Evolutionary conservation across 2,113 vertebrate genomes (phyloP), one percentile per base, ranked within the genome.

Genomic region (Formicarius rufipectus): DNA sequence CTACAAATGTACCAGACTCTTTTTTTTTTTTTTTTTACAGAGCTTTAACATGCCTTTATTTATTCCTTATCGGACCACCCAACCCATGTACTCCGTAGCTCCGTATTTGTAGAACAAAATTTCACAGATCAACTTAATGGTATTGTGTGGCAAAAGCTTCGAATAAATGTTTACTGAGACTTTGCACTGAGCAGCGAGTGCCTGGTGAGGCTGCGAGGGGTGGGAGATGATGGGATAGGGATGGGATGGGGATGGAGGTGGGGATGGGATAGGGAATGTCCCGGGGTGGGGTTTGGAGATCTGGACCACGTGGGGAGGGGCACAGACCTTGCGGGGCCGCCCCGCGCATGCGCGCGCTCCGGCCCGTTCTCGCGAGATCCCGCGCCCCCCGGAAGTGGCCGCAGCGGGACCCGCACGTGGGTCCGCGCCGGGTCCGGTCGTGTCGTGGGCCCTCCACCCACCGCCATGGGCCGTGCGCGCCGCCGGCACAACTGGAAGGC

Each of bases 401-500:
- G 18, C 1, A 0, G 9, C 1, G 0, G 5, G 12, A 10, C 1
- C 2, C 3, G 25, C 96, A 96, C 96, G 97, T 91, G 97, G 9
- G 11, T 8, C 19, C 1, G 10, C 0, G 12, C 6, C 0, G 24
- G 24, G 33, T 6, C 1, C n/a, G n/a, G n/a, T 42, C 40, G 2
- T 4, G 7, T 42, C 0, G 12, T 5, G 60, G 21, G 47, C 4
- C 23, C 14, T 24, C 31, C 0, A 0, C 1, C 22, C 17, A 2
- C 2, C 21, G 31, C 68, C 45, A 92, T 95, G 99, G 99, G 99
- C 39, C 99, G 97, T 87, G 81, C 98, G 21, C 98, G 98, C 81
- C 98, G 98, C 90, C 98, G 98, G 45, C 98, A 98, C 95, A 99
- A 99, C 97, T 98, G 98, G 98, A 99, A 97, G 94, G 99, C 98